A percentile compares a stretch with the other conserved stretches of the same genome.
phyloP scores from a whole-genome alignment of 2,797 vertebrate genomes.

The Sternarchorhynchus goeldii region DNA sequence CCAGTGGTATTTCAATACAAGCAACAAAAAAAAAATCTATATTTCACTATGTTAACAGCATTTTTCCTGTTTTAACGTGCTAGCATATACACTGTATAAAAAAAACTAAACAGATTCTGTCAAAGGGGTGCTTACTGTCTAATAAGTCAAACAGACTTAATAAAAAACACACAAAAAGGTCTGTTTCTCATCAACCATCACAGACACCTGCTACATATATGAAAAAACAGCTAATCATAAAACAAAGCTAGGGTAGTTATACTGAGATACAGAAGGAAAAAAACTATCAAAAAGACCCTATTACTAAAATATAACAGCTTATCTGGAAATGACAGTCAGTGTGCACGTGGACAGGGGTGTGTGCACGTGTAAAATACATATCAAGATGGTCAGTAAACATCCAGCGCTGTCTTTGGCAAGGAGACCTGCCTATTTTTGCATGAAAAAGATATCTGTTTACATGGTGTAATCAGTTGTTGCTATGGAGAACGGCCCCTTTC shows the following conservation, averaged over 20 bases:
- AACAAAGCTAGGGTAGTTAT: slow-evolving; percentile 22
- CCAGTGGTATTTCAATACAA: background rate
- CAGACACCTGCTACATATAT: slow-evolving; percentile 45
- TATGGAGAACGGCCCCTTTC: slow-evolving; percentile 31
- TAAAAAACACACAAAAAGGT: slow-evolving; percentile 1
- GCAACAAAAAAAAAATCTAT: background rate
- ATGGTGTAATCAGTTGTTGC: slow-evolving; percentile 23
- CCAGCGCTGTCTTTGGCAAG: slow-evolving; percentile 49
- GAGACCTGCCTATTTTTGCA: slow-evolving; percentile 17
- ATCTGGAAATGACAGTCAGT: slow-evolving; percentile 42
- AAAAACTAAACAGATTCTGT: background rate
- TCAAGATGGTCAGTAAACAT: slow-evolving; percentile 49
- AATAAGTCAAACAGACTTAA: slow-evolving; percentile 10
- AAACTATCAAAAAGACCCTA: slow-evolving; percentile 27
- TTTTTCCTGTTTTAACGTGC: background rate
- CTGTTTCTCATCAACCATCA: slow-evolving; percentile 7
- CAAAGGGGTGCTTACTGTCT: background rate
- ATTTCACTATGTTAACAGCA: background rate
- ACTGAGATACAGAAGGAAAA: slow-evolving; percentile 27
- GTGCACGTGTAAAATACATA: slow-evolving; percentile 25
- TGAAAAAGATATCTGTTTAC: background rate
- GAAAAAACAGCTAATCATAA: slow-evolving; percentile 40
- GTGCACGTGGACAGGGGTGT: background rate
- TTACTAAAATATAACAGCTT: slow-evolving; percentile 51
- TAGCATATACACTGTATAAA: slow-evolving; percentile 9